Conservation (phyloP, 2,888 invertebrate genomes). For the Molorchus minor region DNA sequence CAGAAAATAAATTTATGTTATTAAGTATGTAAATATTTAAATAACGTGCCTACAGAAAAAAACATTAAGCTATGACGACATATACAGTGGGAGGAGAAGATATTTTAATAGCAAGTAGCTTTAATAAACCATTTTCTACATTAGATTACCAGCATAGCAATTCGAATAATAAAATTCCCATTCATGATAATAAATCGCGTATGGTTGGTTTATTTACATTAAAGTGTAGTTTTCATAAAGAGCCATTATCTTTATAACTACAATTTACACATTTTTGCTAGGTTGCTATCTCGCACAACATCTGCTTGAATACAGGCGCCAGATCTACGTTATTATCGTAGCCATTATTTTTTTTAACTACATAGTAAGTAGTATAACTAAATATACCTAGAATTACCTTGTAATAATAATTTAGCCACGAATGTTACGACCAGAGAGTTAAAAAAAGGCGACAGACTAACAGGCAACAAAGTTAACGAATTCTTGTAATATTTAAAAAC, state of each 20-base stretch:
- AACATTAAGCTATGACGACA: constrained; percentile 12
- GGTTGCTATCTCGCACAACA: constrained; percentile 5
- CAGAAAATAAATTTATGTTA: neutral
- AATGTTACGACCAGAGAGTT: no score
- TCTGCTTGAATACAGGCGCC: constrained; percentile 9
- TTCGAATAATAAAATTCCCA: constrained; percentile 3
- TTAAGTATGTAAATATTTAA: constrained; percentile 1
- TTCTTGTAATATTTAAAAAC: no score
- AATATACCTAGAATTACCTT: no score
- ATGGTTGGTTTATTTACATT: constrained; percentile 34
- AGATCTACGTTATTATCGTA: no score
- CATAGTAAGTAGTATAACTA: no score
- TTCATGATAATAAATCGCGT: constrained; percentile 34
- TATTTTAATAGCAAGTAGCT: constrained; percentile 13
- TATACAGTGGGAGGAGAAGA: constrained; percentile 12
- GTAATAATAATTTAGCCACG: no score
- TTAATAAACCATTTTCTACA: constrained; percentile 14
- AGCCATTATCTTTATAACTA: constrained; percentile 31
- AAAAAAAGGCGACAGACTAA: no score
- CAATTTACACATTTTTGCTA: constrained; percentile 16
- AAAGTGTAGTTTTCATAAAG: constrained; percentile 34
- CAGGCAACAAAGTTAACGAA: no score
- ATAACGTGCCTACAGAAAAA: constrained; percentile 9
- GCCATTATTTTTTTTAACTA: no score
- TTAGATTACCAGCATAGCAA: constrained; percentile 18